Evolutionary conservation across 1,140 invertebrate genomes (phyloP).

Genomic region (Drosophila mauritiana): DNA sequence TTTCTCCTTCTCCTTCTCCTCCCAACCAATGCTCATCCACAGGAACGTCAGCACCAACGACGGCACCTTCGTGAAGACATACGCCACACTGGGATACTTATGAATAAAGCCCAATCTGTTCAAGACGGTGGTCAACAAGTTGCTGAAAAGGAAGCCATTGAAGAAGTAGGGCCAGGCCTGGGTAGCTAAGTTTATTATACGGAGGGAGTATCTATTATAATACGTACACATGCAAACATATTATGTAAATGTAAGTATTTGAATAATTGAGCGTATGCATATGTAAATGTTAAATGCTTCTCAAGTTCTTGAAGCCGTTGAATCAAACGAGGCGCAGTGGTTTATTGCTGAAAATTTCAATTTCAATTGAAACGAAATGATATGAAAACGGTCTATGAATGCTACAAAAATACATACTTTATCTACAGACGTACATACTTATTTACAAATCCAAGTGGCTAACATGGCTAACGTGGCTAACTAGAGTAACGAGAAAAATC

Average conservation of each 20-base stretch:
- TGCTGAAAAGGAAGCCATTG: conserved; percentile 59
- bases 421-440: conserved; percentile 52
- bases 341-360: conserved; percentile 41
- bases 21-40: conserved; percentile 47
- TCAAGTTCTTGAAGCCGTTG: conserved; percentile 29
- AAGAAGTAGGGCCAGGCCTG: conserved; percentile 50
- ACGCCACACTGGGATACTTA: conserved; percentile 94
- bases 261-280: conserved; percentile 40
- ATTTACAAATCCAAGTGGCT: conserved; percentile 37
- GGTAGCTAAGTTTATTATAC: conserved; percentile 23
- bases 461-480: conserved; percentile 9
- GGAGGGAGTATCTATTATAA: conserved; percentile 11
- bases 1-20: not conserved
- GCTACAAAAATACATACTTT: conserved; percentile 41
- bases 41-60: conserved; percentile 92
- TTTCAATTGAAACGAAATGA: conserved; percentile 1
- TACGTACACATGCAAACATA: conserved; percentile 24
- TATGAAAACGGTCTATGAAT: conserved; percentile 22
- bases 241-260: conserved; percentile 37
- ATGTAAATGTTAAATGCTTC: conserved; percentile 49
- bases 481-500: not conserved
- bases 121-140: conserved; percentile 64
- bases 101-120: conserved; percentile 86
- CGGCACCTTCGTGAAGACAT: conserved; percentile 95
- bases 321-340: conserved; percentile 14